Conservation (phyloP, 2,113 vertebrate species). For the Carettochelys insculpta region DNA sequence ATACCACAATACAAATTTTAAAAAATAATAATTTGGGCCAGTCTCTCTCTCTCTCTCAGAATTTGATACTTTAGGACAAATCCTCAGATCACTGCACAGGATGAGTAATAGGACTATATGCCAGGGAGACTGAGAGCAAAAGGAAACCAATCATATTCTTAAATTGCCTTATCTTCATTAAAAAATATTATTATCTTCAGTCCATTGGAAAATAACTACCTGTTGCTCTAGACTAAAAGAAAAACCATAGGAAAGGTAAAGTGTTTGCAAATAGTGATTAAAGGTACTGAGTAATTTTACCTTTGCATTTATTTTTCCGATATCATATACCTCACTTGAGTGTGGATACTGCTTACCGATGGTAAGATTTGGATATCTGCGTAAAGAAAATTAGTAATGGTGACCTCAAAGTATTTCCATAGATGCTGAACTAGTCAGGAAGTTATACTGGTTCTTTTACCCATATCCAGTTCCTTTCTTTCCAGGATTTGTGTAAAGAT, state of each 20-base stretch:
- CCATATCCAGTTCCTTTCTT: conserved; percentile 90
- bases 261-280: neutral
- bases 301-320: conserved; percentile 73
- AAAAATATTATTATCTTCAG: neutral
- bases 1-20: neutral
- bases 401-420: conserved; percentile 1
- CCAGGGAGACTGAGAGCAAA: neutral
- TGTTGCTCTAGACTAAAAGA: neutral
- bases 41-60: neutral
- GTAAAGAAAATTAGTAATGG: conserved; percentile 35
- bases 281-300: conserved; percentile 67
- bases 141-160: neutral
- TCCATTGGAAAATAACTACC: neutral
- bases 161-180: too few species aligned
- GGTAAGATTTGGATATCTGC: conserved; percentile 85
- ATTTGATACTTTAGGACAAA: neutral
- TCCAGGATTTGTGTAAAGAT: conserved; percentile 85
- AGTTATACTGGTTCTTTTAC: conserved; percentile 67
- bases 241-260: neutral
- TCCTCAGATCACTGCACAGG: neutral
- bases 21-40: neutral
- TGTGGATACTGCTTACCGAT: conserved; percentile 79
- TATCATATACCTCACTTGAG: conserved; percentile 79
- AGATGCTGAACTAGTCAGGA: neutral
- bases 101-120: neutral